A percentile compares a stretch with the other conserved stretches of the same genome.
Conservation (phyloP, 1,140 invertebrate genomes). For the Drosophila trapezifrons region DNA sequence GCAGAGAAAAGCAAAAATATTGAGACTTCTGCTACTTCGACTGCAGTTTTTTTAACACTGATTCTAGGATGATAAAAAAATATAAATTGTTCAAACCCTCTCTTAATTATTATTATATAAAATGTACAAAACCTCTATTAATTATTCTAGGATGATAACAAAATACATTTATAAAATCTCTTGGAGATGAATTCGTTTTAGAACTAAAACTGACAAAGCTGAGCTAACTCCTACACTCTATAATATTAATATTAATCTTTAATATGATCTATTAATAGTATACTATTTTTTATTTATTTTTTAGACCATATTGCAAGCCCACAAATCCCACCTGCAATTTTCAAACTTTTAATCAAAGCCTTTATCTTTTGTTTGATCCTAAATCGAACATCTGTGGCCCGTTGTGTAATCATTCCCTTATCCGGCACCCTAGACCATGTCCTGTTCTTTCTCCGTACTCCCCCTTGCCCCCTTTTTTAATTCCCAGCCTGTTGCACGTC, state of each 20-base stretch:
- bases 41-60: too few species aligned
- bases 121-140: neutral
- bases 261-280: neutral
- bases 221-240: too few species aligned
- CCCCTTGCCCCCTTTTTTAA: neutral
- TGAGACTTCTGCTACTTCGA: too few species aligned
- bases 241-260: neutral
- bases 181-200: neutral
- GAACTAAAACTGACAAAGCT: too few species aligned
- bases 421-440: neutral
- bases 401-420: slow-evolving; percentile 6
- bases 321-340: neutral
- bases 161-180: neutral
- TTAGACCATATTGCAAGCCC: neutral
- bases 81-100: too few species aligned
- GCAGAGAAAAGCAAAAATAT: too few species aligned
- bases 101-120: too few species aligned
- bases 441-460: neutral
- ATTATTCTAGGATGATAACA: too few species aligned
- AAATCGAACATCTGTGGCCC: slow-evolving; percentile 21
- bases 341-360: slow-evolving; percentile 17
- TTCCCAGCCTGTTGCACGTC: slow-evolving; percentile 21
- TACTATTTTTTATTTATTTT: neutral
- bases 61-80: too few species aligned
- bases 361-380: neutral